These are phyloP conservation scores for Cremastobaeus sp. DNA, from an alignment of 2,888 invertebrate genomes.

Conservation along the genomic window DNA sequence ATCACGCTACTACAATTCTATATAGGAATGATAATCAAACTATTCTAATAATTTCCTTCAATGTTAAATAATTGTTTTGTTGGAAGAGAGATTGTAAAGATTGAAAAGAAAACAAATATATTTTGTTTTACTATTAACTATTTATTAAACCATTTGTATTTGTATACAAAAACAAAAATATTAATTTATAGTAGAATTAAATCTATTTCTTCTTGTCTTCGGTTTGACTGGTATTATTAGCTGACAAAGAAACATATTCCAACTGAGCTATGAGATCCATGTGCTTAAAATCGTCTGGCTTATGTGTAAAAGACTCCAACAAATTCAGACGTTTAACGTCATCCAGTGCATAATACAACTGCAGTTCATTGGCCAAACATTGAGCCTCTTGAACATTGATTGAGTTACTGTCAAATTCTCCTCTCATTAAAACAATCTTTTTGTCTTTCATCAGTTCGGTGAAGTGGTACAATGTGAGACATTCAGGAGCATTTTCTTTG, in stretches of 20 bases:
- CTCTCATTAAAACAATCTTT: conserved; percentile 89
- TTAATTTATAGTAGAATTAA: background rate
- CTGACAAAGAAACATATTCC: conserved; percentile 81
- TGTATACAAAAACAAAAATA: background rate
- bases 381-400: conserved; percentile 88
- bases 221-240: conserved; percentile 12
- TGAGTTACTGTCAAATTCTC: conserved; percentile 90
- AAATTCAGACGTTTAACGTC: conserved; percentile 82
- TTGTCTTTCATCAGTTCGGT: conserved; percentile 85
- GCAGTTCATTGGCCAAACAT: conserved; percentile 89
- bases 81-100: too few species aligned
- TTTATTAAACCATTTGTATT: too few species aligned
- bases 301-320: conserved; percentile 84
- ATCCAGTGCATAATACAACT: conserved; percentile 88
- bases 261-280: conserved; percentile 89
- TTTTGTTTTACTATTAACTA: too few species aligned
- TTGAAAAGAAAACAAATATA: too few species aligned
- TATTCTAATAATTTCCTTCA: too few species aligned
- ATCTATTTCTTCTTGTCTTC: conserved; percentile 5
- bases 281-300: conserved; percentile 88
- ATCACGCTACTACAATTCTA: background rate
- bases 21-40: conserved; percentile 1
- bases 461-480: conserved; percentile 88
- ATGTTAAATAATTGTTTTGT: background rate
- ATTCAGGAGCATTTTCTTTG: conserved; percentile 93